These are phyloP conservation scores for Cheilosia urbana DNA, from an alignment of 2,888 invertebrate species.

Conservation along the genomic window DNA sequence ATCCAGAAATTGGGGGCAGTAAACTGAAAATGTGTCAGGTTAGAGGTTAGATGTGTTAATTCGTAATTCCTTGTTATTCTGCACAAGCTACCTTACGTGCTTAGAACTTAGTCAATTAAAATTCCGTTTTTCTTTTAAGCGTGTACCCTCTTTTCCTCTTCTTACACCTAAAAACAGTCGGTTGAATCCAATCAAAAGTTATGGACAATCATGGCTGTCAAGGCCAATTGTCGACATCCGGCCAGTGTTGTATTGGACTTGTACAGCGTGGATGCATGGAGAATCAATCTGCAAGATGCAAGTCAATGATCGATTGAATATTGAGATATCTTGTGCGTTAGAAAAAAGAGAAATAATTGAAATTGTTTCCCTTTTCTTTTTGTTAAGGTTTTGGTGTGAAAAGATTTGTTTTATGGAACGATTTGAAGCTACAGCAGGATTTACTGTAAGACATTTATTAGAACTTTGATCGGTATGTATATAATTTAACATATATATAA, in stretches of 20 bases:
- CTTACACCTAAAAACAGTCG: constrained; percentile 1
- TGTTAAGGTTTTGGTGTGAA: neutral
- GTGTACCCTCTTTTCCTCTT: constrained; percentile 10
- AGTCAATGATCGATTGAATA: constrained; percentile 13
- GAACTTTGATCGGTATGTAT: neutral
- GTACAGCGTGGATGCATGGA: constrained; percentile 35
- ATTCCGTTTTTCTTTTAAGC: constrained; percentile 19
- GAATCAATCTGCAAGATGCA: constrained; percentile 18
- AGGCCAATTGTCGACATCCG: constrained; percentile 66
- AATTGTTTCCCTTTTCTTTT: constrained; percentile 1
- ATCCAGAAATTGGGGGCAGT: neutral
- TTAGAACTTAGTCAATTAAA: constrained; percentile 47
- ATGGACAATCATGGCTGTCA: constrained; percentile 60
- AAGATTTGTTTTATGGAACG: neutral
- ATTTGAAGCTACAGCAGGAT: neutral
- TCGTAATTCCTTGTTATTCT: constrained; percentile 22
- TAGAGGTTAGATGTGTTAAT: constrained; percentile 62
- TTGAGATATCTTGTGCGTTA: constrained; percentile 5
- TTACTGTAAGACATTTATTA: too few species aligned
- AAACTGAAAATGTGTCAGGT: constrained; percentile 44
- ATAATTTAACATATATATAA: too few species aligned
- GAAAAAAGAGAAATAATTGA: constrained; percentile 19
- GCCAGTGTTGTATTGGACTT: constrained; percentile 48
- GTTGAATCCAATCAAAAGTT: constrained; percentile 41
- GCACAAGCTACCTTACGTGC: neutral